Base-by-base conservation (phyloP, 2,113 vertebrate genomes). In the Agelaius tricolor region DNA sequence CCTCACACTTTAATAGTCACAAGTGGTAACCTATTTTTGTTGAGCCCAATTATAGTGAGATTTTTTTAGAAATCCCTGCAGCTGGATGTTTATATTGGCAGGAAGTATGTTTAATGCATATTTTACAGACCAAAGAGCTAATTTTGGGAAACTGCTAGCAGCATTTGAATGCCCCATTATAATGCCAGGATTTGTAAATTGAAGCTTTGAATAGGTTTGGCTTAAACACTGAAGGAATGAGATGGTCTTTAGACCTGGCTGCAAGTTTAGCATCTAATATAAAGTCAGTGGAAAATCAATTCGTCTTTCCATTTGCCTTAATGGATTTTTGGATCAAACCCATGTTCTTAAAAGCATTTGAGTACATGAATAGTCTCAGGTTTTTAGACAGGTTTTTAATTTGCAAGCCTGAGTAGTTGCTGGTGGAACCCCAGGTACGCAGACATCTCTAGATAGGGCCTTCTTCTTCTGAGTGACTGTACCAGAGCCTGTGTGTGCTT, bases 201-300 rank as follows among this genome's bases (percentile, higher is more conserved):
- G 77, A 87, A 31, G 37, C 54, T 93, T 81, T 92, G 57, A 75
- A 71, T 62, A 78, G 47, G 11, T 72, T 87, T 81, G 62, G 44
- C 87, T 94, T 93, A 72, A 90, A 90, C 7, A 5, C 83, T 57
- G 52, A 68, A 41, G 77, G 68, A 94, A 77, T 71, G 43, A 84
- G 63, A 52, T 74, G 79, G 77, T 92, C 88, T 90, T 93, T 58
- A 88, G 80, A 78, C 57, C 20, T 41, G 26, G 65, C 93, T 94
- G 44, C 28, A 81, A 74, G 73, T 86, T 78, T 81, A 90, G 85
- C 20, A 44, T 68, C 57, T 84, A 65, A 62, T 89, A 93, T 61
- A 52, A 94, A 94, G 76, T 81, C 92, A 93, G 72, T 92, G 93
- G 90, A 96, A 96, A 95, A 95, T 96, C 79, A 84, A 90, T 96